phyloP scores from a whole-genome alignment of 2,888 invertebrate species.

The Latrodectus elegans region DNA sequence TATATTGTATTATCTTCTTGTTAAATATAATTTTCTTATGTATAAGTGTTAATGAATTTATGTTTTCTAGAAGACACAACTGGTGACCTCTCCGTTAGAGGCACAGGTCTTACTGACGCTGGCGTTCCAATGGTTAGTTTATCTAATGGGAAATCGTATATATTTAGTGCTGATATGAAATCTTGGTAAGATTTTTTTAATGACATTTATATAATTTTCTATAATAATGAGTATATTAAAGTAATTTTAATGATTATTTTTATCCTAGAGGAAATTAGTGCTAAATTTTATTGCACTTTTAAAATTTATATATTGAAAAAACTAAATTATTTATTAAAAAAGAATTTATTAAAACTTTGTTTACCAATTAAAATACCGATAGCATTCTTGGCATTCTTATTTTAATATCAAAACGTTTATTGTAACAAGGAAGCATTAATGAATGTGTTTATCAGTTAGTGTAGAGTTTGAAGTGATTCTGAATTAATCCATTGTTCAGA shows the following conservation, averaged over 20 bases:
- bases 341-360: too few species aligned
- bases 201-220: neutral
- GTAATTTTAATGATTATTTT: neutral
- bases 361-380: too few species aligned
- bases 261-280: too few species aligned
- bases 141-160: slow-evolving; percentile 88
- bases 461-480: too few species aligned
- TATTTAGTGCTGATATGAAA: slow-evolving; percentile 84
- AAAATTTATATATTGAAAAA: too few species aligned
- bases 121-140: slow-evolving; percentile 89
- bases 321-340: too few species aligned
- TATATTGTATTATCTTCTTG: neutral
- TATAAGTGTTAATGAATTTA: neutral
- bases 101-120: slow-evolving; percentile 80
- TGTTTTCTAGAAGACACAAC: slow-evolving; percentile 47
- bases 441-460: too few species aligned
- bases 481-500: too few species aligned
- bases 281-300: too few species aligned
- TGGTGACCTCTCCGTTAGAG: slow-evolving; percentile 77
- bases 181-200: slow-evolving; percentile 75
- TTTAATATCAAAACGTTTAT: too few species aligned
- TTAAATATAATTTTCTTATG: neutral
- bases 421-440: too few species aligned
- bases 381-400: too few species aligned
- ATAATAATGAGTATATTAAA: neutral